Evolutionary conservation across 1,140 invertebrate species (phyloP), one percentile per base, ranked within the genome.

Genomic region (Gryon sp.): DNA sequence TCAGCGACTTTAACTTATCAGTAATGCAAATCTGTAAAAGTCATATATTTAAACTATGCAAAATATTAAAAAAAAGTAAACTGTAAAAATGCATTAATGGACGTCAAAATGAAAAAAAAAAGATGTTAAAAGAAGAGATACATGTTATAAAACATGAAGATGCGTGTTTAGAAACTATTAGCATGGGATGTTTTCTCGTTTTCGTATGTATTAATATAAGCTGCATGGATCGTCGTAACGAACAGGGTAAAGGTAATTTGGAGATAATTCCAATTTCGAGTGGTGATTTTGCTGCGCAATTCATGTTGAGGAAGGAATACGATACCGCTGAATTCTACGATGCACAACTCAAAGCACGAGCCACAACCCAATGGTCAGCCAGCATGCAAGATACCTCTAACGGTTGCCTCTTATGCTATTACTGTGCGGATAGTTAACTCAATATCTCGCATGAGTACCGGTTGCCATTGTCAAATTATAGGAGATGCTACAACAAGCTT

Each of bases 211-310:
- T 40, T 78, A 59, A 80, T 74, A 62, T 65, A 63, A 59, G 34
- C 24, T 22, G 16, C 55, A n/a, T n/a, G n/a, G 63, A 80, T 79
- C 55, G 26, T 30, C 60, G 50, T 48, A 22, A 19, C 41, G 40
- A 36, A 62, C 20, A 45, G 48, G 32, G 70, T 66, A 69, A 79
- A 78, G 77, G 75, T 82, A 84, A 84, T 84, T 84, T 66, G 69
- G 79, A 81, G 66, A 82, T 83, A 83, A 84, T 84, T 82, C 79
- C 77, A 82, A 82, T 84, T 83, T 83, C 80, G 76, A 83, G 80
- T 83, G 72, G 79, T 77, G 80, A 84, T 83, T 83, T 80, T 76
- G 79, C 77, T 82, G 81, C 82, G 78, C 81, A 81, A 83, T 84
- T 84, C 75, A 73, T 84, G 81, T 83, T 57, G 63, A 80, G 80